Evolutionary conservation across 2,888 invertebrate species (phyloP).

Genomic region (Xestia sexstrigata): DNA sequence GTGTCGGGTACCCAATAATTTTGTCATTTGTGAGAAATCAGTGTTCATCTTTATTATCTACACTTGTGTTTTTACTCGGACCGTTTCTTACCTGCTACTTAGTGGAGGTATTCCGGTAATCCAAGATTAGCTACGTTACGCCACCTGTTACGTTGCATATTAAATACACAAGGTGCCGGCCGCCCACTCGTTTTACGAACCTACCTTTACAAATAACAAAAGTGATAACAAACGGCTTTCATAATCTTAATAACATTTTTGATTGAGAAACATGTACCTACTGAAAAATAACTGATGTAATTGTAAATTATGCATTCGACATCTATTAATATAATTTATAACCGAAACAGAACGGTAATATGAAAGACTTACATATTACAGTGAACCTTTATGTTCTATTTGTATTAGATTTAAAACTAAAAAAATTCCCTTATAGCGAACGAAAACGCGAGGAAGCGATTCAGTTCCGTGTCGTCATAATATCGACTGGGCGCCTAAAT

Average conservation of each 20-base stretch:
- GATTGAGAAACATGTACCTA: background rate
- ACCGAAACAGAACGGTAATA: background rate
- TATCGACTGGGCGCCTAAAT: constrained; percentile 50
- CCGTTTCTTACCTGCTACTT: constrained; percentile 12
- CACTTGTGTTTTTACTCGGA: background rate
- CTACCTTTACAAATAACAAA: constrained; percentile 24
- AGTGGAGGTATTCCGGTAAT: constrained; percentile 22
- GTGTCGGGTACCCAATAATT: background rate
- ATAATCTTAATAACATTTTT: background rate
- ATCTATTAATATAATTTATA: constrained; percentile 22
- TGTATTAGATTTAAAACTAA: constrained; percentile 42
- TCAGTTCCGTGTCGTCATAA: constrained; percentile 38
- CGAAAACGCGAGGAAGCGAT: constrained; percentile 23
- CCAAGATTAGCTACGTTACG: constrained; percentile 24
- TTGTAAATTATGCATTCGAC: constrained; percentile 18
- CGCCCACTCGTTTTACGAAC: constrained; percentile 8
- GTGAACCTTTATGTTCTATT: constrained; percentile 14
- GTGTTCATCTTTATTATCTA: background rate
- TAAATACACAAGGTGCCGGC: constrained; percentile 39
- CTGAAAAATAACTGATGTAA: constrained; percentile 13
- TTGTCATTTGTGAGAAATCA: constrained; percentile 2
- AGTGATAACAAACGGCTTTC: background rate
- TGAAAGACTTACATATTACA: constrained; percentile 8
- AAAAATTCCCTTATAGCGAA: constrained; percentile 20
- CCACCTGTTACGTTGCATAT: constrained; percentile 58